These are phyloP conservation scores for Scaptomyza pallida DNA, from an alignment of 1,140 invertebrate species.

Conservation along the genomic window DNA sequence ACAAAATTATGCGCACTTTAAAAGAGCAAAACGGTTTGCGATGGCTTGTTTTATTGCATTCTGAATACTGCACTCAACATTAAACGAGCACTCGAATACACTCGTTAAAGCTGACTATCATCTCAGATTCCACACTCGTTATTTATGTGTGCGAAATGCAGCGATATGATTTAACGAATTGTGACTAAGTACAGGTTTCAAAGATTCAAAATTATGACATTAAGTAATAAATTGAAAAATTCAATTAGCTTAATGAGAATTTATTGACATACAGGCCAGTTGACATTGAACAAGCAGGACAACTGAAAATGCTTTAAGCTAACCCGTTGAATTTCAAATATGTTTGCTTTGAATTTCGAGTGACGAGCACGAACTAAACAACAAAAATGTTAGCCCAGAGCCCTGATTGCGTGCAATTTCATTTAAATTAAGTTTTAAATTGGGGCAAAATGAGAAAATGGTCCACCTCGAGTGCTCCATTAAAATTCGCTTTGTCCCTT, in stretches of 20 bases:
- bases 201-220: too few species aligned
- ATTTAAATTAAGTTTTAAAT: conserved; percentile 28
- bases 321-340: too few species aligned
- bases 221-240: too few species aligned
- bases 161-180: neutral
- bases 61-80: conserved; percentile 32
- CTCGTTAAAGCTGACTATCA: conserved; percentile 39
- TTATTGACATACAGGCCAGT: too few species aligned
- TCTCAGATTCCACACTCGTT: conserved; percentile 28
- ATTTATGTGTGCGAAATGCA: conserved; percentile 28
- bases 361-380: neutral
- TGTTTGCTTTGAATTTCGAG: too few species aligned
- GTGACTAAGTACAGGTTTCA: too few species aligned
- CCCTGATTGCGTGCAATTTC: neutral
- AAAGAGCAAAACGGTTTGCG: conserved; percentile 17
- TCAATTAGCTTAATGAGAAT: too few species aligned
- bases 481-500: conserved; percentile 37
- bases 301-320: too few species aligned
- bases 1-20: conserved; percentile 37
- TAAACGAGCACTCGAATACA: conserved; percentile 18
- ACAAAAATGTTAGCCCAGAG: neutral
- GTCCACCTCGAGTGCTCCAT: conserved; percentile 4
- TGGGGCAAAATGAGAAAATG: conserved; percentile 2
- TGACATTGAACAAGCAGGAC: too few species aligned
- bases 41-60: conserved; percentile 42